Base-by-base conservation (phyloP, 2,888 invertebrate genomes). In the Cheilosia impressa region DNA sequence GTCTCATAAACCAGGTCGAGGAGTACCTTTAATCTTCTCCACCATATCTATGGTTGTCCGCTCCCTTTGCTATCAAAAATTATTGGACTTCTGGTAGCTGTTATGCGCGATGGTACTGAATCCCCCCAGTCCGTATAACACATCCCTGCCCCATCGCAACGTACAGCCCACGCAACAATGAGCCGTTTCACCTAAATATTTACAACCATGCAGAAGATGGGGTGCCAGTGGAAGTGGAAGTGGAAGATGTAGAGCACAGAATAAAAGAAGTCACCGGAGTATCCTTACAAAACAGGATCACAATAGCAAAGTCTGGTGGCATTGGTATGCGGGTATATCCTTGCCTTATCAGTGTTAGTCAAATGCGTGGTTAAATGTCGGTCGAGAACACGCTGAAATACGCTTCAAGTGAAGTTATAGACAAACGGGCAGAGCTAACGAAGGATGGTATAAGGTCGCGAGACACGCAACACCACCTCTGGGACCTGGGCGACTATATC, bases 361-460 rank as follows among this genome's bases (percentile, higher is more conserved):
- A 85, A 85, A 81, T 81, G 81, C 76, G 77, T 85, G 81, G 85
- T 81, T 85, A 81, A 85, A 72, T 80, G 80, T 80, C 76, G 76
- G 76, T 68, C 47, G 75, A 27, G 69, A 19, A 68, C 7, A 17
- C 63, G 76, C 80, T 76, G 65, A 80, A 66, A 68, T 68, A 84
- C 75, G 24, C 75, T 58, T 31, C 41, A 27, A 60, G 13, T 15
- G 38, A 22, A 65, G 43, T 22, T 53, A 63, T 63, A 57, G 73
- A 38, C 72, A 62, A 63, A 45, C 34, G 73, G 17, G 58, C 55
- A 17, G 57, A 62, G 68, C n/a, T 62, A 77, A 75, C 79, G 53
- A 79, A 75, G 79, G 60, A 84, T 84, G 78, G 75, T 84, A 75
- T 76, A 84, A 85, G 85, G 85, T 77, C 81, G 85, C 85, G 76